Evolutionary conservation across 1,140 invertebrate genomes (phyloP).

Genomic region (Calephelis nemesis): DNA sequence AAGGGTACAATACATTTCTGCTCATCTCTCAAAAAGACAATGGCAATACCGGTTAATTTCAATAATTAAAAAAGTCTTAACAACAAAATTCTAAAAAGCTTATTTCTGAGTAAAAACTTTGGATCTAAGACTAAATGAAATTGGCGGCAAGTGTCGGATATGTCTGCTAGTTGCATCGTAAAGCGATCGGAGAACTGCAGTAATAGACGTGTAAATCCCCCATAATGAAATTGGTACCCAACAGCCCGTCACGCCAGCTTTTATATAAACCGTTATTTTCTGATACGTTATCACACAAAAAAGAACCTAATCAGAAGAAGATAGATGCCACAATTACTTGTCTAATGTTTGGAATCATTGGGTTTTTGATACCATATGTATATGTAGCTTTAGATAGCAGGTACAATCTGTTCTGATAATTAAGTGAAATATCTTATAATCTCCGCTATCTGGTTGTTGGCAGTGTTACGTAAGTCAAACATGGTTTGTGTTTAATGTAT

Average conservation of each 20-base stretch:
- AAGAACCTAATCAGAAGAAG: constrained; percentile 17
- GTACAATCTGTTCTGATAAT: constrained; percentile 17
- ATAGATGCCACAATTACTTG: constrained; percentile 4
- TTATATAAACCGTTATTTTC: constrained; percentile 28
- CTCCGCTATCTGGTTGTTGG: constrained; percentile 2
- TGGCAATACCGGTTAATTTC: too few relatives aligned
- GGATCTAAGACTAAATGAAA: too few relatives aligned
- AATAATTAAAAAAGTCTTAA: too few relatives aligned
- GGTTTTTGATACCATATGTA: constrained; percentile 19
- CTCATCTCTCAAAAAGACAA: too few relatives aligned
- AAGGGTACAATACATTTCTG: too few relatives aligned
- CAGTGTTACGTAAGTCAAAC: neutral
- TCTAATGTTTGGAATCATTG: neutral
- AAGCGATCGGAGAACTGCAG: too few relatives aligned
- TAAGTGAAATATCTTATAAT: constrained; percentile 18
- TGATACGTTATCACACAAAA: constrained; percentile 20
- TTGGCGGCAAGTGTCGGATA: too few relatives aligned
- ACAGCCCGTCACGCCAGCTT: constrained; percentile 27
- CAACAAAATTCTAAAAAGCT: too few relatives aligned
- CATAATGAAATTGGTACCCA: constrained; percentile 18
- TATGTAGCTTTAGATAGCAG: constrained; percentile 5
- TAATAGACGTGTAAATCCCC: constrained; percentile 4
- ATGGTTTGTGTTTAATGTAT: too few relatives aligned
- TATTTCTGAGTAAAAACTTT: too few relatives aligned
- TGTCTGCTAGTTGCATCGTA: too few relatives aligned